Percentiles rank a stretch among this genome's conserved stretches.
Evolutionary conservation across 2,888 invertebrate species (phyloP).

Genomic region (Nomada fabriciana): DNA sequence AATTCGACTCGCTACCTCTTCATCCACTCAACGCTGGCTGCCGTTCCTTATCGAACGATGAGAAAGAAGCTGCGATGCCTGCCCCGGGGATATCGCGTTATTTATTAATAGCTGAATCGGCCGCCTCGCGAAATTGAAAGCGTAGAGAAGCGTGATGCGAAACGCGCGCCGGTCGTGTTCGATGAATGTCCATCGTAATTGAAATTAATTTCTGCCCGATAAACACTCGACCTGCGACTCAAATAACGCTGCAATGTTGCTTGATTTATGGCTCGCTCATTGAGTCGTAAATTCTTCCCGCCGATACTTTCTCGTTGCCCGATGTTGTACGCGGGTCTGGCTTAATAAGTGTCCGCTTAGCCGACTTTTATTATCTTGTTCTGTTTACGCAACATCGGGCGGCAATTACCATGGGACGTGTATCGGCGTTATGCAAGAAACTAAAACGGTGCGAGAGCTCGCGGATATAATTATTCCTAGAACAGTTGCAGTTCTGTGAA

Average conservation of each 20-base stretch:
- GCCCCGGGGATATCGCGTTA: not conserved
- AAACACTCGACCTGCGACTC: slow-evolving; percentile 2
- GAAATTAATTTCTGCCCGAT: slow-evolving; percentile 24
- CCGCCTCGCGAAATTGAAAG: slow-evolving; percentile 2
- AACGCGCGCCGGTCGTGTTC: not conserved
- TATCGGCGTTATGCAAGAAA: slow-evolving; percentile 1
- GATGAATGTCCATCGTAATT: slow-evolving; percentile 18
- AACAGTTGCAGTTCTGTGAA: too few relatives aligned
- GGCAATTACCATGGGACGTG: not conserved
- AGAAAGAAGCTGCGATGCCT: not conserved
- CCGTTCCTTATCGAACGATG: not conserved
- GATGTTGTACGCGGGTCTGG: not conserved
- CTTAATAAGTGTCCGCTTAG: not conserved
- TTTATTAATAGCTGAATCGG: slow-evolving; percentile 1
- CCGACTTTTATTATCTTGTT: not conserved
- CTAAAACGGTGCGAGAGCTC: not conserved
- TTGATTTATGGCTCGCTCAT: slow-evolving; percentile 4
- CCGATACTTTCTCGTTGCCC: not conserved
- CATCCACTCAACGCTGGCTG: not conserved
- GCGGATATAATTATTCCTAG: too few relatives aligned
- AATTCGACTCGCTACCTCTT: slow-evolving; percentile 37
- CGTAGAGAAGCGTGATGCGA: not conserved
- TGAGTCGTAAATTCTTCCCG: not conserved
- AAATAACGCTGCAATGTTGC: not conserved
- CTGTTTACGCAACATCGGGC: not conserved